These are phyloP conservation scores for Spisula solida DNA, from an alignment of 2,888 invertebrate species.

Conservation along the genomic window DNA sequence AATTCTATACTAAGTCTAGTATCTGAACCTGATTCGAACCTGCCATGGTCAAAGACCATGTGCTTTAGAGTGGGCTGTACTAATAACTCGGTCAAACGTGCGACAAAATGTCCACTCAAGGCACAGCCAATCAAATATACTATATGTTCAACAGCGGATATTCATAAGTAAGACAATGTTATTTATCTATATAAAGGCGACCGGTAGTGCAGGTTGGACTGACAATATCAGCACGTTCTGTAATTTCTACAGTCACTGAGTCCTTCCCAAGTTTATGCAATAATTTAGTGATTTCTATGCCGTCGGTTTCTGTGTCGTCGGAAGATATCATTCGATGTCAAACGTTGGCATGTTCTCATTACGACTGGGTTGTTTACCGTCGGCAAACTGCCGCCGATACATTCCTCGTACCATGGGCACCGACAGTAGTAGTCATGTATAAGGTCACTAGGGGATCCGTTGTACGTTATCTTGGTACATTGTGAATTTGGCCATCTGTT, in stretches of 20 bases:
- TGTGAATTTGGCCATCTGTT: constrained; percentile 43
- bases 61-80: too few species aligned
- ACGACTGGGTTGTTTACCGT: constrained; percentile 23
- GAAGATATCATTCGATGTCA: background rate
- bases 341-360: constrained; percentile 44
- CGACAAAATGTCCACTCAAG: too few species aligned
- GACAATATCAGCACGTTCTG: too few species aligned
- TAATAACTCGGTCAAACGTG: too few species aligned
- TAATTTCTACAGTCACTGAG: background rate
- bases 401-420: constrained; percentile 58
- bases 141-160: background rate
- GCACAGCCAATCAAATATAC: too few species aligned
- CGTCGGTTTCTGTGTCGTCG: constrained; percentile 23
- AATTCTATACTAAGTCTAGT: too few species aligned
- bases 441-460: constrained; percentile 42
- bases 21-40: too few species aligned
- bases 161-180: background rate
- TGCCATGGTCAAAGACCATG: too few species aligned
- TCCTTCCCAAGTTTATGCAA: background rate
- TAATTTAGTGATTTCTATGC: background rate
- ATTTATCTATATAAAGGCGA: background rate
- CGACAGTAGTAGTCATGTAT: constrained; percentile 60
- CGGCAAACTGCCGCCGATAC: constrained; percentile 44
- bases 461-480: constrained; percentile 55
- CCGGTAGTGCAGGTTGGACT: too few species aligned